Conservation (phyloP, 2,113 vertebrate genomes). For the Ceratotherium simum region DNA sequence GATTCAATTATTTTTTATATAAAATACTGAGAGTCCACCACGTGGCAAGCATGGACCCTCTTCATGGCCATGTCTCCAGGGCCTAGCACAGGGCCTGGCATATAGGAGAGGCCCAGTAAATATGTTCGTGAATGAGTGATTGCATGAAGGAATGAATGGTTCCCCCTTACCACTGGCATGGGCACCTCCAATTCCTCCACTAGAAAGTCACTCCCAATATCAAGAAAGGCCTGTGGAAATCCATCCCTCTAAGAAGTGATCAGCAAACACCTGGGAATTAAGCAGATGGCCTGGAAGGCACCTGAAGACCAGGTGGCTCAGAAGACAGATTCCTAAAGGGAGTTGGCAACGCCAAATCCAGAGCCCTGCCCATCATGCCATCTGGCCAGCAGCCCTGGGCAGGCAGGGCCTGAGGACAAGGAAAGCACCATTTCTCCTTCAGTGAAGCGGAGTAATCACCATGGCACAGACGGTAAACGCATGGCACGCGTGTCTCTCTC, state of each 20-base stretch:
- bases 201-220: neutral
- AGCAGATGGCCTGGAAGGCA: neutral
- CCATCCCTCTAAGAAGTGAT: neutral
- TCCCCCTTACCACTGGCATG: neutral
- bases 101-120: rapidly evolving
- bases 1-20: neutral
- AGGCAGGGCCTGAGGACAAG: neutral
- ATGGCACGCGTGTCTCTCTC: neutral
- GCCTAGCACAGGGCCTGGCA: neutral
- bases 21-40: neutral
- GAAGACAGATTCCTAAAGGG: neutral
- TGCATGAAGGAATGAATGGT: neutral
- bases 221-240: neutral
- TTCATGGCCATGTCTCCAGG: neutral
- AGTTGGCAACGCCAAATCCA: neutral
- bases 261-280: neutral
- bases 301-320: neutral
- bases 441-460: neutral
- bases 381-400: neutral
- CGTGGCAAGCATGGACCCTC: neutral
- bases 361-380: neutral
- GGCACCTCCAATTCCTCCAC: neutral
- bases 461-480: neutral
- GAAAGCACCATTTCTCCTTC: neutral
- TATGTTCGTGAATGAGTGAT: neutral